phyloP scores from a whole-genome alignment of 2,888 invertebrate genomes.

The Limenitis camilla region DNA sequence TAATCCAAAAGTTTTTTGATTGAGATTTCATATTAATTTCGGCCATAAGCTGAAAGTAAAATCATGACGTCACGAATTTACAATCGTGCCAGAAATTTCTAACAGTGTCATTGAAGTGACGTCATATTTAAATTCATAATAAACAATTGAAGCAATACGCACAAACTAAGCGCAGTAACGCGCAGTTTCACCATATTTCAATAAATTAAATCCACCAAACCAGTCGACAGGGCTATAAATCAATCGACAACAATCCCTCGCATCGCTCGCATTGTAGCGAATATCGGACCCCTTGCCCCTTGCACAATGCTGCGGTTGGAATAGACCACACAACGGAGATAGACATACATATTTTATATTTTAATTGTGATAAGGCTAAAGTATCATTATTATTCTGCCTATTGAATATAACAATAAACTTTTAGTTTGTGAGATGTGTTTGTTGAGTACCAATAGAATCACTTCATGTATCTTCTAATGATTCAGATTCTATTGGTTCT shows the following conservation, averaged over 20 bases:
- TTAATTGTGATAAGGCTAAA: not conserved
- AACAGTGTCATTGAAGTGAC: too few species aligned
- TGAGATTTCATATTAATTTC: too few species aligned
- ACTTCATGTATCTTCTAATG: too few species aligned
- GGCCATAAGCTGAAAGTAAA: too few species aligned
- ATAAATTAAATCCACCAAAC: slow-evolving; percentile 10
- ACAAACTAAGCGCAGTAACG: not conserved
- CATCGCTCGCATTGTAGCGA: slow-evolving; percentile 12
- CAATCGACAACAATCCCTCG: slow-evolving; percentile 25
- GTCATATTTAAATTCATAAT: not conserved
- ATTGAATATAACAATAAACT: too few species aligned
- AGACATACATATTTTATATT: not conserved
- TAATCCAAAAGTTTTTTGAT: too few species aligned
- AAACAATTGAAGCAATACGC: not conserved
- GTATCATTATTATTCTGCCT: not conserved
- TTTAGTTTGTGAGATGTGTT: too few species aligned
- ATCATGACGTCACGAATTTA: too few species aligned
- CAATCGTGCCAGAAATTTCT: too few species aligned
- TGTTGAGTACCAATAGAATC: too few species aligned
- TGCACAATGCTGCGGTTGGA: slow-evolving; percentile 34
- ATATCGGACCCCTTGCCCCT: slow-evolving; percentile 8
- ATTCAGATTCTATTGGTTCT: too few species aligned
- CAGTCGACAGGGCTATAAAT: slow-evolving; percentile 28
- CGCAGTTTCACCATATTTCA: not conserved
- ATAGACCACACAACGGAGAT: slow-evolving; percentile 35